Evolutionary conservation across 2,797 vertebrate species (phyloP).

Genomic region (Sebastes cheni): DNA sequence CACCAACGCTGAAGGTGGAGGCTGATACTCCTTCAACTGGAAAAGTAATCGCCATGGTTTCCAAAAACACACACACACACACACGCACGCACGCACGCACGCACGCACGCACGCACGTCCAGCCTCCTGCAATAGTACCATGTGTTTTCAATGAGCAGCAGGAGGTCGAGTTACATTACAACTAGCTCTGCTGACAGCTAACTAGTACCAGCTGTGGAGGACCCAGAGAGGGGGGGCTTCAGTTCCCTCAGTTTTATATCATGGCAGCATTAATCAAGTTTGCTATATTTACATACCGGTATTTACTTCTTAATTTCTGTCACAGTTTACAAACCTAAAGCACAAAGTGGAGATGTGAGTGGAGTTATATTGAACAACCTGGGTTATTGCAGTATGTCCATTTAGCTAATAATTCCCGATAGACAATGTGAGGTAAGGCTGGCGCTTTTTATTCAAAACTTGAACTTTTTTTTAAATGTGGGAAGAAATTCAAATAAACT

Average conservation of each 20-base stretch:
- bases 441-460: not conserved
- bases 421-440: not conserved
- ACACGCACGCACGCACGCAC: slow-evolving; percentile 5
- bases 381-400: not conserved
- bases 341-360: not conserved
- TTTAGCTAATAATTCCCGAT: too few relatives aligned
- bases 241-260: not conserved
- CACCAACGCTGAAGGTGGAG: slow-evolving; percentile 35
- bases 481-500: not conserved
- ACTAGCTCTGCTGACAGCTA: slow-evolving; percentile 49
- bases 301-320: not conserved
- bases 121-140: slow-evolving; percentile 40
- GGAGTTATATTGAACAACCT: not conserved
- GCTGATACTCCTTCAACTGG: slow-evolving; percentile 36
- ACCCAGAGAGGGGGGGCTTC: not conserved
- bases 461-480: not conserved
- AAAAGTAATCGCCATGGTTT: slow-evolving; percentile 58
- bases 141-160: slow-evolving; percentile 63
- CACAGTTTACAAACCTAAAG: not conserved
- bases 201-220: slow-evolving; percentile 49
- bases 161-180: slow-evolving; percentile 37
- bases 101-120: not conserved
- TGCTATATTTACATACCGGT: not conserved
- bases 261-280: not conserved
- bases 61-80: not conserved